A percentile compares a stretch with the other conserved stretches of the same genome.
These are phyloP conservation scores for Chymomyza costata DNA, from an alignment of 1,140 invertebrate genomes.

Conservation along the genomic window DNA sequence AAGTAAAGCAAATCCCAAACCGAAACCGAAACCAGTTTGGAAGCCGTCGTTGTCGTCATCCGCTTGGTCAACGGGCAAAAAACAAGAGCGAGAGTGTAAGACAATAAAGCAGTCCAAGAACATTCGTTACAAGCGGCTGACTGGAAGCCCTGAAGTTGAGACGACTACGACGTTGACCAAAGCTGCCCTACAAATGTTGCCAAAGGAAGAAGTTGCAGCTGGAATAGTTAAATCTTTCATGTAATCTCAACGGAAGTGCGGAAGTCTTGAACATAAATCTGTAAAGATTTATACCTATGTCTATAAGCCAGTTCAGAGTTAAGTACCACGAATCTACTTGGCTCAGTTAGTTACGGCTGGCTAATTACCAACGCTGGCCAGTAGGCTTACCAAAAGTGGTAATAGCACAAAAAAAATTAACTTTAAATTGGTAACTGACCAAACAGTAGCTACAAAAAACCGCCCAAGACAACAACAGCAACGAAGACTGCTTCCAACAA, in stretches of 20 bases:
- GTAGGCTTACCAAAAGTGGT: conserved; percentile 18
- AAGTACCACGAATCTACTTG: neutral
- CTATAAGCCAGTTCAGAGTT: no score
- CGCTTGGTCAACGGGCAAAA: conserved; percentile 19
- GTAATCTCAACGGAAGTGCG: conserved; percentile 40
- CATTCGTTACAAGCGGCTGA: conserved; percentile 33
- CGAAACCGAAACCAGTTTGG: conserved; percentile 59
- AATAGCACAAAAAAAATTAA: no score
- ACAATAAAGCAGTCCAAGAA: conserved; percentile 53
- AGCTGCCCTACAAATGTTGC: conserved; percentile 60
- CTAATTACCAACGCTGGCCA: conserved; percentile 36
- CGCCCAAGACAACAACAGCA: conserved; percentile 37
- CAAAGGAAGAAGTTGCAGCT: conserved; percentile 10
- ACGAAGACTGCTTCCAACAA: conserved; percentile 60
- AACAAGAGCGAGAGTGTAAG: conserved; percentile 60
- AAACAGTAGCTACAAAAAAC: conserved; percentile 43
- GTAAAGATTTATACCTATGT: conserved; percentile 5
- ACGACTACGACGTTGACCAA: no score
- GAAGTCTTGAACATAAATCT: conserved; percentile 20
- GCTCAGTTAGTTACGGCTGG: conserved; percentile 55
- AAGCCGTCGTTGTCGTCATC: no score
- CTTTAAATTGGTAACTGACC: conserved; percentile 62
- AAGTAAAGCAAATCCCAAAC: no score
- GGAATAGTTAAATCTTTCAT: neutral
- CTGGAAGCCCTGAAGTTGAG: neutral